Evolutionary conservation across 2,888 invertebrate species (phyloP).

Genomic region (Elmis aenea): DNA sequence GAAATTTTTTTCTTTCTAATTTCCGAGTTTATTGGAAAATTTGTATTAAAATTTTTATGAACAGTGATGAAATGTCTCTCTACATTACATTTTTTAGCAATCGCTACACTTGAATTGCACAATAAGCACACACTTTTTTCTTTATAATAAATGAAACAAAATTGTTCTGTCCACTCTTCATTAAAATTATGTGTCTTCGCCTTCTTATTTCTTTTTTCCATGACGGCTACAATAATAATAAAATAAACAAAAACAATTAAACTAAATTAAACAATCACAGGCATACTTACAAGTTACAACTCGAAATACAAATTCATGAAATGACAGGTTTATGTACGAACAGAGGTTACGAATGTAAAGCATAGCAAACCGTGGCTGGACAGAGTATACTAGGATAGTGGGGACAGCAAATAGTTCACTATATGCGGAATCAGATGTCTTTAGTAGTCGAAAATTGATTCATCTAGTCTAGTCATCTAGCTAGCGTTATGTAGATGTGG

Average conservation of each 20-base stretch:
- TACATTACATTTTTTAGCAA: constrained; percentile 17
- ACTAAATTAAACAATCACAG: constrained; percentile 1
- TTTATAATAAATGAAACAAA: too few relatives aligned
- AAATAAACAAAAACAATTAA: too few relatives aligned
- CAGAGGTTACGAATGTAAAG: constrained; percentile 1
- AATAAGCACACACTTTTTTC: constrained; percentile 18
- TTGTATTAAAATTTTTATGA: constrained; percentile 15
- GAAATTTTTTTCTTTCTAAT: constrained; percentile 12
- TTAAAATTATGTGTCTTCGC: too few relatives aligned
- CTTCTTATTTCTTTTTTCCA: constrained; percentile 2
- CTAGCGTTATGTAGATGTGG: too few relatives aligned
- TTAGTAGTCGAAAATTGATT: too few relatives aligned
- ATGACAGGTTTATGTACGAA: too few relatives aligned
- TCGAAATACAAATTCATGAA: constrained; percentile 2
- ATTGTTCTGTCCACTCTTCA: too few relatives aligned
- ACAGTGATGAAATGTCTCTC: too few relatives aligned
- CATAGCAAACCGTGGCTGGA: constrained; percentile 1
- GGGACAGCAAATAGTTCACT: too few relatives aligned
- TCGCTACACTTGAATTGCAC: constrained; percentile 14
- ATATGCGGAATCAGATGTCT: too few relatives aligned
- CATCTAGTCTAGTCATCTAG: too few relatives aligned
- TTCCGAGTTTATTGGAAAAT: constrained; percentile 16
- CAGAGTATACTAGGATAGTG: too few relatives aligned
- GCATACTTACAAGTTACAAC: constrained; percentile 1
- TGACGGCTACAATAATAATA: neutral